Base-by-base conservation (phyloP, 2,888 invertebrate species). In the Ophion ellenae region DNA sequence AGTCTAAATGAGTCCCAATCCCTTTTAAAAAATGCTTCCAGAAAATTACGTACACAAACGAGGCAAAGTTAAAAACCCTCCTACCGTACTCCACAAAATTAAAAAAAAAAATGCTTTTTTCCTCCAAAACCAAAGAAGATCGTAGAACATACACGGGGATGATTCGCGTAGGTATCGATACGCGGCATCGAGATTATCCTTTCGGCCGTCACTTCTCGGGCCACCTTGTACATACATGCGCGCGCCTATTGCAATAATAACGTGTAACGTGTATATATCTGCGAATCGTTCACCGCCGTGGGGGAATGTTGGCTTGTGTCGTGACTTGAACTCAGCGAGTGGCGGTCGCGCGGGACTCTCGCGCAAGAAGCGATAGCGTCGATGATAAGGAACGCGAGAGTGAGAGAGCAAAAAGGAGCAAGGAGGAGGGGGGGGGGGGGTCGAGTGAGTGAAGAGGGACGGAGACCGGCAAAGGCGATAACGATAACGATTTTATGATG, bases 401-500 rank as follows among this genome's bases (percentile, higher is more conserved):
- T 45, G 82, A 76, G 77, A 66, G 61, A 78, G 71, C 47, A 75
- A 17, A 24, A 59, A 57, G 69, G 45, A 45, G 82, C 63, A 74
- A 70, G 77, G 24, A 57, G 20, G 47, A 5, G 24, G 36, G 40
- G 59, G 47, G 10, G 24, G 36, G 40, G 59, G 67, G 24, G 76
- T 20, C 47, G 53, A 63, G 11, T 14, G 47, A 47, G 14, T 14
- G 47, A 47, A 14, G 71, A 20, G 73, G 57, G 83, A 76, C 74
- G 83, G 69, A 79, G 81, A 83, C 81, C 81, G 73, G 78, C 88
- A 88, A 88, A 79, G 57, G 64, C 84, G 90, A 93, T 92, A 91
- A 90, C 91, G 92, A 92, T 92, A 91, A 91, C 90, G 89, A 88
- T 88, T 86, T 89, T 88, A 86, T 81, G 85, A 81, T 87, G 87